Conservation (phyloP, 2,113 vertebrate species). For the Cathartes aura region DNA sequence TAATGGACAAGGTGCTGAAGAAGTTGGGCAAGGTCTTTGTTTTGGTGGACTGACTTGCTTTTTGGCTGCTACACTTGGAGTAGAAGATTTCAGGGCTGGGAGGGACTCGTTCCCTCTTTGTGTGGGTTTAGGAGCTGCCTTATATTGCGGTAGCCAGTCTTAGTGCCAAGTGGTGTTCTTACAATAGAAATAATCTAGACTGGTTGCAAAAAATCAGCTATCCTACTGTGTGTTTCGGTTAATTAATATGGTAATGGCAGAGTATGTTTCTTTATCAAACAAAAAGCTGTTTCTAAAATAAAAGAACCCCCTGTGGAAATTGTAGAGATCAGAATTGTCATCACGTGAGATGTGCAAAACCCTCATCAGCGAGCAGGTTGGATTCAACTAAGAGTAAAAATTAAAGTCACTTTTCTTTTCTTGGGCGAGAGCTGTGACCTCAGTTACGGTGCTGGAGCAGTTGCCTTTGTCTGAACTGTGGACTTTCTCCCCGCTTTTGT, state of each 20-base stretch:
- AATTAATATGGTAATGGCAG: not conserved
- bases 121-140: not conserved
- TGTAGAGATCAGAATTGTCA: not conserved
- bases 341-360: not conserved
- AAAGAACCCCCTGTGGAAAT: not conserved
- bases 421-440: not conserved
- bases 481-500: not conserved
- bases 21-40: not conserved
- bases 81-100: not conserved
- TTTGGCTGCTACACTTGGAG: not conserved
- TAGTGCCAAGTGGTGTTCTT: not conserved
- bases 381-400: not conserved
- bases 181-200: not conserved
- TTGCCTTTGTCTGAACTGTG: not conserved
- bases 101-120: not conserved
- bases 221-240: not conserved
- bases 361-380: not conserved
- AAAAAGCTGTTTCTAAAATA: not conserved
- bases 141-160: not conserved
- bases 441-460: not conserved
- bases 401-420: not conserved
- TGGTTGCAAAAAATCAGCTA: not conserved
- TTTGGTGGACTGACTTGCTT: not conserved
- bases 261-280: not conserved
- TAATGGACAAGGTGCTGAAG: not conserved